Evolutionary conservation across 1,140 invertebrate genomes (phyloP).

Genomic region (Drosophila kurseongensis): DNA sequence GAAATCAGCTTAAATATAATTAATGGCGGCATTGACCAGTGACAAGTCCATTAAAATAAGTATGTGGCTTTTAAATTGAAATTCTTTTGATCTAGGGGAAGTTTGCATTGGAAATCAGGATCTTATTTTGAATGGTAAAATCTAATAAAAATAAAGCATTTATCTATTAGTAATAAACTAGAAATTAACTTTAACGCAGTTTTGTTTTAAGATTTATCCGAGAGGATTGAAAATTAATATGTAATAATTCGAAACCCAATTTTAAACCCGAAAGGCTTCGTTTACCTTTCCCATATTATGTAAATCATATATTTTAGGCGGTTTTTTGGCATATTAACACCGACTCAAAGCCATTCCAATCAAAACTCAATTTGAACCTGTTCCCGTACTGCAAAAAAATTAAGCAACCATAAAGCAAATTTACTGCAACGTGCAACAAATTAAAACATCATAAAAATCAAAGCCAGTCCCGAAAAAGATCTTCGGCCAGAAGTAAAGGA

Average conservation of each 20-base stretch:
- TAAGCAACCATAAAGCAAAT: conserved; percentile 58
- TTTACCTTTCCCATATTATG: background rate
- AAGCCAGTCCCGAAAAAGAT: conserved; percentile 56
- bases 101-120: background rate
- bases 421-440: conserved; percentile 79
- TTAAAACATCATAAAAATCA: conserved; percentile 84
- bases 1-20: conserved; percentile 81
- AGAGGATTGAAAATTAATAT: background rate
- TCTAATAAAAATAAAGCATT: no score
- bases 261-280: background rate
- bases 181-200: no score
- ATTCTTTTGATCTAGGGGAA: background rate
- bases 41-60: conserved; percentile 80
- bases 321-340: conserved; percentile 38
- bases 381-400: conserved; percentile 47
- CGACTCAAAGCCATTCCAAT: conserved; percentile 34
- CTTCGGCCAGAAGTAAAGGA: conserved; percentile 42
- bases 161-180: no score
- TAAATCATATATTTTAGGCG: conserved; percentile 18
- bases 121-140: background rate
- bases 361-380: conserved; percentile 43
- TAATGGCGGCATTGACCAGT: conserved; percentile 79
- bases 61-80: conserved; percentile 10
- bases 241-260: background rate
- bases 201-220: no score